These are phyloP conservation scores for Oscheius sp. DNA, from an alignment of 2,888 invertebrate genomes.

Conservation along the genomic window DNA sequence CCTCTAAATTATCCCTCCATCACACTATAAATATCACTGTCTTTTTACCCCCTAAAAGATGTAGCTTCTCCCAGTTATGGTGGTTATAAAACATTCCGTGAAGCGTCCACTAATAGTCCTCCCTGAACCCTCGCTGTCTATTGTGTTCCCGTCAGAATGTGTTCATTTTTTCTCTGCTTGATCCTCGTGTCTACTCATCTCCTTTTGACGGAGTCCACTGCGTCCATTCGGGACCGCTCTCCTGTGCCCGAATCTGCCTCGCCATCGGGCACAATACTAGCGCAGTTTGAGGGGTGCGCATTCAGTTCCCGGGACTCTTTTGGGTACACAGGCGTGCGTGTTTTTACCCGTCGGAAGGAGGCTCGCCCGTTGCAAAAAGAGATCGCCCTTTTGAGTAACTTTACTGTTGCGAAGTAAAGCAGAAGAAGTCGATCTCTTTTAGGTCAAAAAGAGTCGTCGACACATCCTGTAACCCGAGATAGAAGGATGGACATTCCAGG, in stretches of 20 bases:
- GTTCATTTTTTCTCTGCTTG: too few species aligned
- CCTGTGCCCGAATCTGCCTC: neutral
- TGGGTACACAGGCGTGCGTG: conserved; percentile 34
- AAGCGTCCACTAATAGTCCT: too few species aligned
- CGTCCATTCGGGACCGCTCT: neutral
- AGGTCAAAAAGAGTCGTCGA: neutral
- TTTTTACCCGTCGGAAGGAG: conserved; percentile 25
- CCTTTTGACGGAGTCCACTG: too few species aligned
- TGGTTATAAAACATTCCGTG: too few species aligned
- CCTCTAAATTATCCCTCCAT: too few species aligned
- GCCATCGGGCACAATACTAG: conserved; percentile 13
- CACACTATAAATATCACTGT: too few species aligned
- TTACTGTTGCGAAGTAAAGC: conserved; percentile 21
- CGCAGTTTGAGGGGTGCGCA: conserved; percentile 17
- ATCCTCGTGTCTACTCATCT: too few species aligned
- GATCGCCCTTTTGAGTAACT: conserved; percentile 25
- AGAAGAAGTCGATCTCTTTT: neutral
- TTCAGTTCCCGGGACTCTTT: conserved; percentile 22
- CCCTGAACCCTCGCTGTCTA: too few species aligned
- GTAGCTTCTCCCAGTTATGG: too few species aligned
- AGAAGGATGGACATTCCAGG: neutral
- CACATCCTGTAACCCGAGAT: neutral
- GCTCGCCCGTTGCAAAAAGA: conserved; percentile 19
- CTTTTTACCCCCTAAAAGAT: too few species aligned
- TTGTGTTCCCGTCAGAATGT: too few species aligned